phyloP scores from a whole-genome alignment of 2,797 vertebrate genomes.

The Syngnathus acus region DNA sequence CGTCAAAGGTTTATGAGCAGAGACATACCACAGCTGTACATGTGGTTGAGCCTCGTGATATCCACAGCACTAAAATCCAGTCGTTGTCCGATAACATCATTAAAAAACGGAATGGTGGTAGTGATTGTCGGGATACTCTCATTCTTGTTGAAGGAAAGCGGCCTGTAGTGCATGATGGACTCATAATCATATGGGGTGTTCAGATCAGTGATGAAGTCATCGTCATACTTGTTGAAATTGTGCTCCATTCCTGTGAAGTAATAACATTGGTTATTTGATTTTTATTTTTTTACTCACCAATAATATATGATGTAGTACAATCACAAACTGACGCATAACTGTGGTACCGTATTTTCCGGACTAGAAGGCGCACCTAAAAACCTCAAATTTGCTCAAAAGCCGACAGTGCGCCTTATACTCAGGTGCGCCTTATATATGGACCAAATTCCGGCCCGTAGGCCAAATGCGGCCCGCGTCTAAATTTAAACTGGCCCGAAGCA shows the following conservation, averaged over 20 bases:
- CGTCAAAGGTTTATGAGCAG: neutral
- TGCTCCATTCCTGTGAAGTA: conserved; percentile 63
- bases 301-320: no score
- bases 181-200: conserved; percentile 91
- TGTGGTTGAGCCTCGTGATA: conserved; percentile 79
- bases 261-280: neutral
- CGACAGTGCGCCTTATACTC: no score
- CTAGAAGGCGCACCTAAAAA: no score
- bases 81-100: conserved; percentile 82
- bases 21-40: conserved; percentile 89
- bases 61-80: conserved; percentile 81
- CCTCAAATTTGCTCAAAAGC: no score
- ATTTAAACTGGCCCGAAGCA: no score
- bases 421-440: no score
- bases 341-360: no score
- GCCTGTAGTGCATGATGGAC: conserved; percentile 87
- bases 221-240: conserved; percentile 81
- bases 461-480: no score
- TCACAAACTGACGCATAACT: no score
- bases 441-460: no score
- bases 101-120: conserved; percentile 80
- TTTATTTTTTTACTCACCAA: neutral
- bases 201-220: conserved; percentile 79
- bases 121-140: conserved; percentile 76
- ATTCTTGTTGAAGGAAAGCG: conserved; percentile 84